Base-by-base conservation (phyloP, 2,113 vertebrate species). In the Psephotus haematonotus region DNA sequence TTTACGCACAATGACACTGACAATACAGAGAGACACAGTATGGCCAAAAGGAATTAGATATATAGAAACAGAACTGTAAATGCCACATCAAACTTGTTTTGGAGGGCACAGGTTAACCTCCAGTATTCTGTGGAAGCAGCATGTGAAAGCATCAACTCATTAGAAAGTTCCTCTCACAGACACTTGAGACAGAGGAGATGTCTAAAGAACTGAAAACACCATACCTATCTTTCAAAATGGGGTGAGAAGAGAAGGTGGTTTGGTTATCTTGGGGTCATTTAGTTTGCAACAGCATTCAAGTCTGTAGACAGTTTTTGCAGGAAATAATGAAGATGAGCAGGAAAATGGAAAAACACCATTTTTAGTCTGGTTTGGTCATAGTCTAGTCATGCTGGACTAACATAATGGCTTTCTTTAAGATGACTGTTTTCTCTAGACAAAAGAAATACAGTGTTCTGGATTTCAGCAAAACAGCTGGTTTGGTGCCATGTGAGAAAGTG, bases 361-460 rank as follows among this genome's bases (percentile, higher is more conserved):
- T 92, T 92, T 52, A 95, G 81, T 79, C 77, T 82, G 31, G 28
- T 95, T 94, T 95, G 74, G 78, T 95, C 94, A 95, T 79, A 93
- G 95, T 94, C 91, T 95, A 62, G 67, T 90, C 87, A 92, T 72
- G 94, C 86, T 78, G 92, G 93, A 92, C 57, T 85, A 91, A 57
- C 49, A 49, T 85, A 92, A 92, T 87, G 84, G 17, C 81, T 95
- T 85, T 85, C 89, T 85, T 85, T 90, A 85, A 79, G 44, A 82
- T 62, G 74, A 69, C 80, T 85, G 15, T 39, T 91, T 84, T 90
- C 35, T 82, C 63, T 82, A 91, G 91, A 89, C 93, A 96, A 92
- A 89, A 67, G 77, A 90, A 95, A 93, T 72, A 91, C 69, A 93
- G 83, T 91, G 62, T 28, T 87, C 81, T 93, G 77, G 57, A 87